Evolutionary conservation across 2,888 invertebrate genomes (phyloP), one percentile per base, ranked within the genome.

Genomic region (Caprella mutica): DNA sequence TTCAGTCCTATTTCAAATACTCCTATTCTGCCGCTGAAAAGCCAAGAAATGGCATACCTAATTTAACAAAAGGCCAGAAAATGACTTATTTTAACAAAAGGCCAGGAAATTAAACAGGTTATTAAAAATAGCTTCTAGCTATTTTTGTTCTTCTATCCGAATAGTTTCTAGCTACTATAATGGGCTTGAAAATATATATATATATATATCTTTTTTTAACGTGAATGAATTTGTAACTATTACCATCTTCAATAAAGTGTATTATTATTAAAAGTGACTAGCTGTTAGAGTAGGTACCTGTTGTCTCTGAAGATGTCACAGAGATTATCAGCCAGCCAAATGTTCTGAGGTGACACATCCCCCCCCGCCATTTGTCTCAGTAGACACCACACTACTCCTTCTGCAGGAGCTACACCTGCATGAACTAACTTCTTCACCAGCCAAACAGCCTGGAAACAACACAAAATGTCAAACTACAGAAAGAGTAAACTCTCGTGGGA

Each of bases 341-440:
- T 80, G 76, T 96, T 91, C 72, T 81, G 83, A 23, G 80, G 80
- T 51, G 87, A 87, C 35, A 87, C 81, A 75, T 96, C 96, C 62
- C 96, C 96, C 59, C 94, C 94, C 57, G 93, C 90, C 39, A 93
- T 90, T 73, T 94, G 91, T 64, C 94, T 79, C 79, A 96, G 80
- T 65, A 94, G 77, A 73, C 86, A 88, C 83, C 89, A 87, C 72
- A 91, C 87, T 39, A 93, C 81, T 72, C 81, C 85, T 72, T 96
- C 94, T 56, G 90, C 85, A 70, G 85, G 86, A 58, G 80, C 80
- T 44, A 93, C 87, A 67, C 85, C 84, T 74, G 87, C 90, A 70
- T 86, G 85, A 68, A 96, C 89, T 66, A 76, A 66, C 67, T 77
- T 75, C 60, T 71, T 70, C 17, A 91, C 75, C 55, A 96, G 75